Base-by-base conservation (phyloP, 2,888 invertebrate genomes). In the Idaea aversata region DNA sequence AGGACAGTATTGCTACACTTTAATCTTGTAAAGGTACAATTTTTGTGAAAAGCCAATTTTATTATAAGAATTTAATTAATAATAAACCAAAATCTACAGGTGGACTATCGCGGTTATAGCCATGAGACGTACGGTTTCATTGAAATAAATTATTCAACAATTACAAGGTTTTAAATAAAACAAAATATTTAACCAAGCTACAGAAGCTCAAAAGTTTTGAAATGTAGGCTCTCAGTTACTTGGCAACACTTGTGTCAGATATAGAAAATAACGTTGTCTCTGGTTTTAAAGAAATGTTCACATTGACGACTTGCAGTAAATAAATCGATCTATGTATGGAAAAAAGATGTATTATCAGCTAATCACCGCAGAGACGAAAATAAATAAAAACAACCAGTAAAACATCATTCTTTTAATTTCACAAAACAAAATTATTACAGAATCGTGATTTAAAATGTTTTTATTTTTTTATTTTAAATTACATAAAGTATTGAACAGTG, bases 371-470 rank as follows among this genome's bases (percentile, higher is more conserved):
- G 10, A 4, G 13, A 13, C 5, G 36, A 1, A 10, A 58, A 6
- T 16, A 15, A 35, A 62, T 61, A 65, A 66, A 77, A 79, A 79
- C 69, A 67, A 72, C 60, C 67, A 73, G 72, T 71, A 70, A 78
- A 84, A 84, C 86, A 85, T 84, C 83, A 80, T 85, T 81, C 78
- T 81, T 87, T 25, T 87, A 86, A 82, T 87, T 47, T 78, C 83
- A 84, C 78, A 75, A 84, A 87, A 85, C 76, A 78, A 82, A 86
- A 82, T 73, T 77, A 77, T 73, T 79, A 80, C 77, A 82, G 74
- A 76, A 71, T 76, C 69, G 73, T 77, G 76, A 76, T 72, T 70
- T 15, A n/a, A 35, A 47, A 63, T 66, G 38, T 60, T 61, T 38
- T 38, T 35, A 36, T 15, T 47, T 7, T 47, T 59, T 59, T 15